Evolutionary conservation across 1,140 invertebrate genomes (phyloP).

Genomic region (Ericerus pela): DNA sequence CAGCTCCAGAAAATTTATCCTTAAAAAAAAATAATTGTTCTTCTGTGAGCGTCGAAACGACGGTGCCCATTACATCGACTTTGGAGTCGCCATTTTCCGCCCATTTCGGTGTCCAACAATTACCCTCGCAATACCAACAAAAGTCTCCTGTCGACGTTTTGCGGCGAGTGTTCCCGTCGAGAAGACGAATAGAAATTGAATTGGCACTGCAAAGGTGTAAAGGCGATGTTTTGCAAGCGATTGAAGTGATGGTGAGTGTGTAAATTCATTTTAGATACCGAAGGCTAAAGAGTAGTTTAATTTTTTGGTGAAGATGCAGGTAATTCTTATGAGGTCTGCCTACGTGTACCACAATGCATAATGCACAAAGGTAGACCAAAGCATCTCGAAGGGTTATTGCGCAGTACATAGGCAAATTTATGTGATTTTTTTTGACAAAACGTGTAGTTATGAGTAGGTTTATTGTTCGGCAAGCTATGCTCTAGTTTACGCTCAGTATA

Average conservation of each 20-base stretch:
- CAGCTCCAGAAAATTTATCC: slow-evolving; percentile 29
- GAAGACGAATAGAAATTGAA: slow-evolving; percentile 68
- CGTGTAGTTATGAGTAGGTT: too few relatives aligned
- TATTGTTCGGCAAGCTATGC: too few relatives aligned
- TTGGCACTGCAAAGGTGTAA: slow-evolving; percentile 52
- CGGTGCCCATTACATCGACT: neutral
- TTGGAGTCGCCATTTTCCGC: slow-evolving; percentile 2
- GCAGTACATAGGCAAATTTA: too few relatives aligned
- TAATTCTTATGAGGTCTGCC: too few relatives aligned
- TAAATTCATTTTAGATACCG: too few relatives aligned
- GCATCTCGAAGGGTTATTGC: too few relatives aligned
- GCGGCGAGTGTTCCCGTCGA: slow-evolving; percentile 65
- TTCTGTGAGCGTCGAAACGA: slow-evolving; percentile 2
- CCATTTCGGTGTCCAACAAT: slow-evolving; percentile 5
- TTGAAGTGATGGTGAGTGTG: slow-evolving; percentile 63
- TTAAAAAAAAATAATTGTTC: slow-evolving; percentile 24
- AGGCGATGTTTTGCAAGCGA: slow-evolving; percentile 76
- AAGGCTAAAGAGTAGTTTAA: too few relatives aligned
- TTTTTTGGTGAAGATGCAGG: too few relatives aligned
- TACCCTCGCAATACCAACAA: slow-evolving; percentile 15
- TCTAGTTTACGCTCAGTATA: too few relatives aligned
- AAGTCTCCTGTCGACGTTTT: slow-evolving; percentile 58
- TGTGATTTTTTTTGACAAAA: too few relatives aligned
- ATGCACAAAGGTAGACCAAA: too few relatives aligned
- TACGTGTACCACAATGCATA: too few relatives aligned